phyloP scores from a whole-genome alignment of 1,140 invertebrate genomes.

The Saxidomus purpurata region DNA sequence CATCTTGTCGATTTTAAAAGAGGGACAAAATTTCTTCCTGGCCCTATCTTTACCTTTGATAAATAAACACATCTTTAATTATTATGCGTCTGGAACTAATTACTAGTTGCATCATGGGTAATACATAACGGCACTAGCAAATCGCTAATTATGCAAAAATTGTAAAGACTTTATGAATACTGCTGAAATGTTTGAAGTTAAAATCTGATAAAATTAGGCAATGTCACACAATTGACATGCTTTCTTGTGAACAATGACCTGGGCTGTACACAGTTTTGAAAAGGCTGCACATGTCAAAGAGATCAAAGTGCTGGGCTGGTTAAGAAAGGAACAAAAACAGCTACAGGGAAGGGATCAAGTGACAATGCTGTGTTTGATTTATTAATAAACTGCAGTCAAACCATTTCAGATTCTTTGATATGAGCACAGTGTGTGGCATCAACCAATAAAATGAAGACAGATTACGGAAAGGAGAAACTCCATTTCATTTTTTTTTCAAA shows the following conservation, averaged over 20 bases:
- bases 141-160: slow-evolving; percentile 3
- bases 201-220: slow-evolving; percentile 25
- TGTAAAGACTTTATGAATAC: slow-evolving; percentile 1
- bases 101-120: neutral
- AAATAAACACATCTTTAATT: neutral
- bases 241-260: slow-evolving; percentile 13
- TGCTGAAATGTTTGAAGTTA: neutral
- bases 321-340: neutral
- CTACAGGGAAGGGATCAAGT: neutral
- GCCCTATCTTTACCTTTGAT: neutral
- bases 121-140: neutral
- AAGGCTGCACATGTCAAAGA: neutral
- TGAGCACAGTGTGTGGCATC: neutral
- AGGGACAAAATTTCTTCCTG: neutral
- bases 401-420: neutral
- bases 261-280: neutral
- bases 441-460: neutral
- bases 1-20: neutral
- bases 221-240: slow-evolving; percentile 3
- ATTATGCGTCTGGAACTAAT: neutral
- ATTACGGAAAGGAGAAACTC: no score
- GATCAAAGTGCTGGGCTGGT: neutral
- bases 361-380: neutral
- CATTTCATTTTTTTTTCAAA: no score
- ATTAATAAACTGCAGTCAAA: neutral